Evolutionary conservation across 1,140 invertebrate species (phyloP).

Genomic region (Diploscapter pachys): DNA sequence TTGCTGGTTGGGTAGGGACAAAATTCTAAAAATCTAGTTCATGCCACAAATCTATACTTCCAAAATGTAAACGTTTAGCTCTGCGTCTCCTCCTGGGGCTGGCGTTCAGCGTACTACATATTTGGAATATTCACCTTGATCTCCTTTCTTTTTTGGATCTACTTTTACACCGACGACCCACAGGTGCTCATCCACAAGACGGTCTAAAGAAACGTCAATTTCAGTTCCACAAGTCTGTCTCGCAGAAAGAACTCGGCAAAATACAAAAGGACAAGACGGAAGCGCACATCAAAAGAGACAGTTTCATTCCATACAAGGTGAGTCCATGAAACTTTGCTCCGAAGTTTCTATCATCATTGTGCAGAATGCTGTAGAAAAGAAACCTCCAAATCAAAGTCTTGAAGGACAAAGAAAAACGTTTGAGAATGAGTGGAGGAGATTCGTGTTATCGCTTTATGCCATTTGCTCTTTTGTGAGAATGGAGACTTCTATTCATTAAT

Average conservation of each 20-base stretch:
- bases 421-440: neutral
- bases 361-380: neutral
- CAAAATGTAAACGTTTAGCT: slow-evolving; percentile 6
- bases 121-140: slow-evolving; percentile 5
- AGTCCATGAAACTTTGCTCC: neutral
- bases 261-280: slow-evolving; percentile 27
- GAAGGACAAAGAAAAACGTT: slow-evolving; percentile 1
- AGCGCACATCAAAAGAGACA: slow-evolving; percentile 18
- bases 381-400: slow-evolving; percentile 11
- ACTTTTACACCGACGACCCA: slow-evolving; percentile 24
- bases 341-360: neutral
- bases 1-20: slow-evolving; percentile 20
- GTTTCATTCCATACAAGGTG: neutral
- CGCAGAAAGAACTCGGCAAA: slow-evolving; percentile 9
- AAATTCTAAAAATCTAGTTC: neutral
- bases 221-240: slow-evolving; percentile 13
- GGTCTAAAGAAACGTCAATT: too few species aligned
- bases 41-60: neutral
- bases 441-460: too few species aligned
- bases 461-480: too few species aligned
- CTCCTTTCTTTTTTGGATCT: slow-evolving; percentile 16
- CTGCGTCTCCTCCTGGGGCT: slow-evolving; percentile 18
- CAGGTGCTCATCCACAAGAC: too few species aligned
- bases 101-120: slow-evolving; percentile 25
- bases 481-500: neutral